A percentile compares a stretch with the other conserved stretches of the same genome.
These are phyloP conservation scores for Hyperoplus immaculatus DNA, from an alignment of 2,797 vertebrate species.

Conservation along the genomic window DNA sequence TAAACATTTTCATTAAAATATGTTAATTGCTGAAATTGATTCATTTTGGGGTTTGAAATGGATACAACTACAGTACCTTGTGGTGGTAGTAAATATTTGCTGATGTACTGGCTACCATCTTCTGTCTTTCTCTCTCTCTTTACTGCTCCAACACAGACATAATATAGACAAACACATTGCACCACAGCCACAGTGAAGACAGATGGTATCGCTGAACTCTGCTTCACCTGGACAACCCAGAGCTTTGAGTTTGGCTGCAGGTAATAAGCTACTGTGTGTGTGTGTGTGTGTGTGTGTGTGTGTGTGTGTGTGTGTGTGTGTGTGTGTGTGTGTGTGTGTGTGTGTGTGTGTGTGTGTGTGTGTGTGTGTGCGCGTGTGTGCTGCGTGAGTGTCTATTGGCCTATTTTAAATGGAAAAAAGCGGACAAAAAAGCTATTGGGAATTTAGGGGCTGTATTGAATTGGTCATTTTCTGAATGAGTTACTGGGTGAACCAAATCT, in stretches of 20 bases:
- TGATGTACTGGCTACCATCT: neutral
- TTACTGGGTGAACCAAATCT: neutral
- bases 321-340: neutral
- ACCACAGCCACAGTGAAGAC: constrained; percentile 4
- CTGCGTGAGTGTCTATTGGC: neutral
- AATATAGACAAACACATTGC: neutral
- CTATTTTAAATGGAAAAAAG: neutral
- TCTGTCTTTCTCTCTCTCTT: neutral
- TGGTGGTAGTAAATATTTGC: neutral
- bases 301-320: neutral
- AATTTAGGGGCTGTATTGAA: neutral
- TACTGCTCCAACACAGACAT: neutral
- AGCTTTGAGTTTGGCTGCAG: constrained; percentile 4
- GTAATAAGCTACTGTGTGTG: neutral
- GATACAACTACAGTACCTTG: neutral
- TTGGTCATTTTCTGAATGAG: neutral
- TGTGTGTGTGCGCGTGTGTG: neutral
- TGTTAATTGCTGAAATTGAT: neutral
- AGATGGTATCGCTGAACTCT: constrained; percentile 30
- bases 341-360: neutral
- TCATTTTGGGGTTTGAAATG: neutral
- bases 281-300: neutral
- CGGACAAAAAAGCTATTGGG: neutral
- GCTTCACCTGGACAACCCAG: constrained; percentile 22
- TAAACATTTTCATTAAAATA: neutral